Conservation (phyloP, 2,888 invertebrate genomes). For the Bembecia ichneumoniformis region DNA sequence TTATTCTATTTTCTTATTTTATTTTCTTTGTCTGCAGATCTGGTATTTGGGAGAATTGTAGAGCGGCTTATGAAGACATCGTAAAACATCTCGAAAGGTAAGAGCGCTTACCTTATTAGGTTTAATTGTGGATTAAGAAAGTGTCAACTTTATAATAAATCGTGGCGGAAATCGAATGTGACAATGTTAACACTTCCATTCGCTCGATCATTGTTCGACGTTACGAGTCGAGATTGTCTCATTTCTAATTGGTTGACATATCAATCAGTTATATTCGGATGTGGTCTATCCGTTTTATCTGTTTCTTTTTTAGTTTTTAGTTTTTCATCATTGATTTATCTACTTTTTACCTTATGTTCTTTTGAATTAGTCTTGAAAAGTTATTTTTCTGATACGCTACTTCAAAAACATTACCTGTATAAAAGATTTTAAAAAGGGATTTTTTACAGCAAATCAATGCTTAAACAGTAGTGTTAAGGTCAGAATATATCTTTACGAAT, state of each 20-base stretch:
- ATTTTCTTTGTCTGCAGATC: constrained; percentile 76
- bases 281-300: constrained; percentile 10
- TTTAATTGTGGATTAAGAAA: constrained; percentile 4
- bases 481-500: no score
- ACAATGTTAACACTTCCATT: constrained; percentile 1
- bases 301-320: constrained; percentile 8
- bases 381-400: no score
- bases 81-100: constrained; percentile 96
- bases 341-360: neutral
- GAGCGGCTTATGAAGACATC: constrained; percentile 95
- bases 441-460: no score
- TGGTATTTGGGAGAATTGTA: constrained; percentile 95
- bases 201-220: constrained; percentile 21
- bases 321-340: constrained; percentile 7
- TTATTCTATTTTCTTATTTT: constrained; percentile 43
- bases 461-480: no score
- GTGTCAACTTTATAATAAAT: constrained; percentile 2
- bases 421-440: no score
- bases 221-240: constrained; percentile 11
- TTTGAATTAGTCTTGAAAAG: no score
- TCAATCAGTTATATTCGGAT: constrained; percentile 13
- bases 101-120: constrained; percentile 40
- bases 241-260: constrained; percentile 21
- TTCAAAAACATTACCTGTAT: no score
- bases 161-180: neutral